Evolutionary conservation across 2,888 invertebrate species (phyloP), one percentile per base, ranked within the genome.

Genomic region (Reticulitermes lucifugus): DNA sequence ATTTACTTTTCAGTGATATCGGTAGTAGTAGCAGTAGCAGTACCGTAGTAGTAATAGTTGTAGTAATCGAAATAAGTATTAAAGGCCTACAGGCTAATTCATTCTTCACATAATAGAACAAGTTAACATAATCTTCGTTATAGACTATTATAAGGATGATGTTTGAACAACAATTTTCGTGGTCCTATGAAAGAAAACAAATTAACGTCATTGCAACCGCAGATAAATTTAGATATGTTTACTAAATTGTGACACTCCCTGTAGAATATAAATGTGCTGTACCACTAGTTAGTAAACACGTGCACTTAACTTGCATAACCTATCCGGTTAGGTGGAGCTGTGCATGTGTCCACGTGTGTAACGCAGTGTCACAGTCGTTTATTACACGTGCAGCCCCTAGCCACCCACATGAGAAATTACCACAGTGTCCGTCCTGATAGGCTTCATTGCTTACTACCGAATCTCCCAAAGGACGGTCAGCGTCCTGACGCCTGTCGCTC

Each of bases 391-490:
- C 7, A 65, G 14, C 65, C 65, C 65, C 65, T 14, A 55, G n/a
- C 77, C 22, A 2, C 79, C 51, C n/a, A 25, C 79, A 79, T 79
- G 79, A 79, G 55, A 79, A 79, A 79, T 79, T 79, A 55, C 79
- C 7, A 79, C 10, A 25, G n/a, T n/a, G n/a, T n/a, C 25, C 51
- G 46, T 51, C 79, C 3, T 25, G 25, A 65, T 65, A 55, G 55
- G 18, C 55, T 2, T 55, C n/a, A 65, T n/a, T 65, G 65, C 65
- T 25, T 65, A 25, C 65, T 65, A n/a, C n/a, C n/a, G 65, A 65
- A 65, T 25, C 65, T 65, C 65, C 65, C 75, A 75, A 41, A 10
- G 12, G 41, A 75, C 43, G 18, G 22, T 75, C 35, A 35, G 35
- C 41, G 18, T 35, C 43, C 21, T 75, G 21, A 35, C 75, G 75